phyloP scores from a whole-genome alignment of 2,888 invertebrate genomes.

The Parochlus steinenii region DNA sequence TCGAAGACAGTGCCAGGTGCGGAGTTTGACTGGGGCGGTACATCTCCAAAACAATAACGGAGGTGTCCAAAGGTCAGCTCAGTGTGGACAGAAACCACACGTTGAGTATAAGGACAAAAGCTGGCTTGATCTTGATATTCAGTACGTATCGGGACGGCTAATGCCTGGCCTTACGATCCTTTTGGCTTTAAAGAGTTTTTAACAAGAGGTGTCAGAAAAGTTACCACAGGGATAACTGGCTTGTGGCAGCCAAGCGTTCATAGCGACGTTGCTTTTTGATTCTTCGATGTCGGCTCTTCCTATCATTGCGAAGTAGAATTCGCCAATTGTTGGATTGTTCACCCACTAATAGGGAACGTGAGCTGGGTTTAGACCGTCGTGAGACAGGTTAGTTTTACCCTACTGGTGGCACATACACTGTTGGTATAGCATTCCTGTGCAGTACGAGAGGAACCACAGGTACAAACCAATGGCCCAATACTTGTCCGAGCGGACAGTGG shows the following conservation, averaged over 20 bases:
- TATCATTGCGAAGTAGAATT: no score
- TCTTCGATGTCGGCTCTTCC: no score
- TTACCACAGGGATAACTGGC: slow-evolving; percentile 55
- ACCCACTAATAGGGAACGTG: no score
- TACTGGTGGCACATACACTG: no score
- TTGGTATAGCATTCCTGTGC: slow-evolving; percentile 39
- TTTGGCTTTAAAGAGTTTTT: slow-evolving; percentile 36
- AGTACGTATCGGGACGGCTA: slow-evolving; percentile 45
- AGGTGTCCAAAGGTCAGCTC: slow-evolving; percentile 46
- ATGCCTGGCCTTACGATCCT: slow-evolving; percentile 51
- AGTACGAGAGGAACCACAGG: slow-evolving; percentile 41
- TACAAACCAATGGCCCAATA: slow-evolving; percentile 43
- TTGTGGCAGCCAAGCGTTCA: slow-evolving; percentile 46
- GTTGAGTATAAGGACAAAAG: slow-evolving; percentile 54
- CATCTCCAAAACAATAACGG: slow-evolving; percentile 48
- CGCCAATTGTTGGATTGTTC: no score
- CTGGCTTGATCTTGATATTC: slow-evolving; percentile 49
- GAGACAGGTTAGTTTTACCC: slow-evolving; percentile 46
- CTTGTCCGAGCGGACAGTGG: slow-evolving; percentile 44
- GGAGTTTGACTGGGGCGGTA: slow-evolving; percentile 51
- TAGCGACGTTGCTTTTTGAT: slow-evolving; percentile 53
- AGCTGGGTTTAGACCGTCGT: slow-evolving; percentile 49
- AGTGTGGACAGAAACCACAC: slow-evolving; percentile 52
- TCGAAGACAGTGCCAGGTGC: slow-evolving; percentile 42
- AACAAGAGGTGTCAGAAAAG: slow-evolving; percentile 54